Conservation (phyloP, 2,888 invertebrate genomes). For the Apotomis betuletana region DNA sequence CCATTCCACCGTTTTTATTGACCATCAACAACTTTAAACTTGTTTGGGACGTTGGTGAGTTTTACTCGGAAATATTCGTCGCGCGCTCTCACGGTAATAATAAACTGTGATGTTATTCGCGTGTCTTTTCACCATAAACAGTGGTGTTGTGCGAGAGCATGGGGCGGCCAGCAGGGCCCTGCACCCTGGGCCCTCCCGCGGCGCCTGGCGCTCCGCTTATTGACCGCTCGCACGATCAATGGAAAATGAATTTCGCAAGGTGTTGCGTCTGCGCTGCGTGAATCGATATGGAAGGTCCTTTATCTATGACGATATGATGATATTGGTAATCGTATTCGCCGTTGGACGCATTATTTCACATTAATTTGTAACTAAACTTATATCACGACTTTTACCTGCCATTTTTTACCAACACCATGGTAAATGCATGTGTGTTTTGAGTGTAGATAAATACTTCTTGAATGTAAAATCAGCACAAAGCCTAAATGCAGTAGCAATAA, state of each 20-base stretch:
- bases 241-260: constrained; percentile 58
- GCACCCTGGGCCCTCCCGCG: constrained; percentile 73
- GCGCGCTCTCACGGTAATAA: constrained; percentile 69
- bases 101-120: constrained; percentile 66
- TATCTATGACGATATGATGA: constrained; percentile 43
- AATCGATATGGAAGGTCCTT: constrained; percentile 34
- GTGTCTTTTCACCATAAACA: constrained; percentile 74
- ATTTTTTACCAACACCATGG: too few relatives aligned
- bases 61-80: constrained; percentile 68
- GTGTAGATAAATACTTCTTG: too few relatives aligned
- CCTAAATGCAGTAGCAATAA: too few relatives aligned
- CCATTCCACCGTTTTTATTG: constrained; percentile 78
- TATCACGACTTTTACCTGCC: too few relatives aligned
- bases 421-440: too few relatives aligned
- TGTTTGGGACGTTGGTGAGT: constrained; percentile 75
- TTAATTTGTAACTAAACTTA: too few relatives aligned
- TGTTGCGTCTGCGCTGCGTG: constrained; percentile 34
- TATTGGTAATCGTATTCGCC: constrained; percentile 5
- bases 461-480: too few relatives aligned
- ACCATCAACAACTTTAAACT: constrained; percentile 72
- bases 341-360: too few relatives aligned
- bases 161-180: constrained; percentile 57
- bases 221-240: constrained; percentile 74
- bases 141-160: constrained; percentile 57
- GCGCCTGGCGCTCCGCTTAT: constrained; percentile 59